Conservation (phyloP, 2,888 invertebrate genomes). For the Himalopsyche japonica region DNA sequence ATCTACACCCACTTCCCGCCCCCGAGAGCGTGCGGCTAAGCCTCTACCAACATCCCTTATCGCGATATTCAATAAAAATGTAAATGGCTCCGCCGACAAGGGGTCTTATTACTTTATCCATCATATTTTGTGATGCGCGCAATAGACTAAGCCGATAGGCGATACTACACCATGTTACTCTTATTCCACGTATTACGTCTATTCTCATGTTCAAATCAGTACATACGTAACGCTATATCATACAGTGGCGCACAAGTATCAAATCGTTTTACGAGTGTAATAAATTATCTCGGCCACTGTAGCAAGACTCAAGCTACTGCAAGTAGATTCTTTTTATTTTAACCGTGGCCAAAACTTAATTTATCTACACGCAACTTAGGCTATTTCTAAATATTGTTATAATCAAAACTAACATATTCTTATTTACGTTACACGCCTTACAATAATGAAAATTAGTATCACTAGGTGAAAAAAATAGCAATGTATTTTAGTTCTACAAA, state of each 20-base stretch:
- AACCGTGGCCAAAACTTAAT: no score
- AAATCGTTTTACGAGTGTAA: no score
- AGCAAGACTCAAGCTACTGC: no score
- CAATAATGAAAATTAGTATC: no score
- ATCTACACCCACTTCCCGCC: neutral
- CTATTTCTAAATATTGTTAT: no score
- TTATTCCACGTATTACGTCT: neutral
- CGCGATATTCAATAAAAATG: slow-evolving; percentile 41
- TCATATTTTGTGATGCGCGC: slow-evolving; percentile 35
- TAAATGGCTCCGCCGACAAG: slow-evolving; percentile 40
- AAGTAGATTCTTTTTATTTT: no score
- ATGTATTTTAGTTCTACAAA: no score
- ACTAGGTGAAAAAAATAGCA: no score
- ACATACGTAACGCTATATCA: neutral
- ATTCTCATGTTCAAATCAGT: neutral
- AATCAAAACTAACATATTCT: no score
- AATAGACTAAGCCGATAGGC: slow-evolving; percentile 23
- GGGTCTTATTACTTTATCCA: slow-evolving; percentile 40
- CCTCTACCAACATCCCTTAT: slow-evolving; percentile 31
- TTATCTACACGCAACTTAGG: no score
- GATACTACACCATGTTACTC: slow-evolving; percentile 2
- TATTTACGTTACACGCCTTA: no score
- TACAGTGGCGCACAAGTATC: neutral
- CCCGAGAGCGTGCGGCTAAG: slow-evolving; percentile 1
- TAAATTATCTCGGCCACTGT: no score